Conservation (phyloP, 2,797 vertebrate species). For the Coccyzus lansbergi region DNA sequence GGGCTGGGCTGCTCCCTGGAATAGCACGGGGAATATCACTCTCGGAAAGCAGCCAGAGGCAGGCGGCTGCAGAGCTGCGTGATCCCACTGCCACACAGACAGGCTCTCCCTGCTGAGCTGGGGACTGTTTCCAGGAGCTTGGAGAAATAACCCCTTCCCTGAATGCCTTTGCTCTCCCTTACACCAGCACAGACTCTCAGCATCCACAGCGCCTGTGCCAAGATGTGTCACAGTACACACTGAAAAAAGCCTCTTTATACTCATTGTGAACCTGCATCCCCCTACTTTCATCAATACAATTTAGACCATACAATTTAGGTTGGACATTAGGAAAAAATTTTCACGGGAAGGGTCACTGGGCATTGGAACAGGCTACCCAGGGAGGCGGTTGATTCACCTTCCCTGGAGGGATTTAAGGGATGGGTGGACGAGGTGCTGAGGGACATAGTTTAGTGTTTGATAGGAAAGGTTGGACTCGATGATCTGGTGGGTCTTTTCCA, state of each 20-base stretch:
- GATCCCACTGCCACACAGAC: neutral
- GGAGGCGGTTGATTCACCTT: no score
- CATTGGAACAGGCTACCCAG: no score
- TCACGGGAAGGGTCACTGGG: no score
- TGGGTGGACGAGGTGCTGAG: no score
- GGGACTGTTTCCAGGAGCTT: fast-evolving
- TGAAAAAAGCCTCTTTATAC: fast-evolving
- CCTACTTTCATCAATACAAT: neutral
- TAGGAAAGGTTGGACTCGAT: no score
- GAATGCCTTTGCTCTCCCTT: neutral
- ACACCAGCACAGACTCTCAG: neutral
- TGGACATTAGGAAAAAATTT: no score
- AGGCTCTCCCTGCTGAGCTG: fast-evolving
- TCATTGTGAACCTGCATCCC: neutral
- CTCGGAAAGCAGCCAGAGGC: neutral
- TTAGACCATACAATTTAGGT: no score
- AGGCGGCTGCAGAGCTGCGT: neutral
- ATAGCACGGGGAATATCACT: fast-evolving
- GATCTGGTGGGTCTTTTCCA: no score
- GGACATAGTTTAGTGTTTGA: no score
- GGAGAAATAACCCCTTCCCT: neutral
- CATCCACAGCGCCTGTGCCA: neutral
- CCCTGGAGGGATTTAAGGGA: no score
- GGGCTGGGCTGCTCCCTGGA: neutral
- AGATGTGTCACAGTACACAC: neutral